A percentile compares a stretch with the other conserved stretches of the same genome.
These are phyloP conservation scores for Tonatia bakeri DNA, from an alignment of 2,113 vertebrate species.

Conservation along the genomic window DNA sequence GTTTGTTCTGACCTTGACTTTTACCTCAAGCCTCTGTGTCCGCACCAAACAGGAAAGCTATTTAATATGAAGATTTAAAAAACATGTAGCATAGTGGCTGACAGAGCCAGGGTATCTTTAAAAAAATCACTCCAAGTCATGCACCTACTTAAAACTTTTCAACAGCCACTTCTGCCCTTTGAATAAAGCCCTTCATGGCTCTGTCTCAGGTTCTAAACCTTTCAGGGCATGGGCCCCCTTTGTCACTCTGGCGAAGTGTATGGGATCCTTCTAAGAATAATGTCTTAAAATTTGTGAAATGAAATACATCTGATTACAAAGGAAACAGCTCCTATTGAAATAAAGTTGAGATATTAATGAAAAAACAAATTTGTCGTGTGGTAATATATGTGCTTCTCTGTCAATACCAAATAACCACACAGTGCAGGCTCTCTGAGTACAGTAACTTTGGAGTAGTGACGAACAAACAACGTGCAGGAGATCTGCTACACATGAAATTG, in stretches of 20 bases:
- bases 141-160: background rate
- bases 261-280: background rate
- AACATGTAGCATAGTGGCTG: background rate
- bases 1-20: background rate
- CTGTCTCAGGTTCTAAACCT: background rate
- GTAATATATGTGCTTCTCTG: background rate
- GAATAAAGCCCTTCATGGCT: background rate
- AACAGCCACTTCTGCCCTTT: background rate
- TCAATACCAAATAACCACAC: background rate
- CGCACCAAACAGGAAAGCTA: background rate
- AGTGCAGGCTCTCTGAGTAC: background rate
- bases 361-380: background rate
- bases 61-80: background rate
- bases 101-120: background rate
- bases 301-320: background rate
- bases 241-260: background rate
- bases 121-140: background rate
- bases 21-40: background rate
- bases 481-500: background rate
- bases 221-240: background rate
- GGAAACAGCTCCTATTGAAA: background rate
- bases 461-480: background rate
- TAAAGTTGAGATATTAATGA: background rate
- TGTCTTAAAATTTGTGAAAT: slow-evolving; percentile 1
- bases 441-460: background rate